These are phyloP conservation scores for Calidris pugnax DNA, from an alignment of 2,113 vertebrate species.

Conservation along the genomic window DNA sequence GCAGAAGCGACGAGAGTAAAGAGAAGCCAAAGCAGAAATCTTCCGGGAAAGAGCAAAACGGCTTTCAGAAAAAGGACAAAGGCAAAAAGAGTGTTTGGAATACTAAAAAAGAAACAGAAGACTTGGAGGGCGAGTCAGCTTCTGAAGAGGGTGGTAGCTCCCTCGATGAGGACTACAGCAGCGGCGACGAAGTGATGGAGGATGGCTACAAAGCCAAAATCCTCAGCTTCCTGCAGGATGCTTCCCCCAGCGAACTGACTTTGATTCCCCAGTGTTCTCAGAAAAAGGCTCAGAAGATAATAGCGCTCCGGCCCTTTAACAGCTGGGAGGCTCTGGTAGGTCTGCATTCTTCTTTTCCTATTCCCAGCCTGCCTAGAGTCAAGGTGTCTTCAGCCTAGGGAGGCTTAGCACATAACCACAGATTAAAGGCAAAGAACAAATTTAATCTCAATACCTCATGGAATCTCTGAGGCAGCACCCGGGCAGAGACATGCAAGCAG, in stretches of 20 bases:
- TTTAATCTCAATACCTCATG: no score
- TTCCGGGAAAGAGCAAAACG: conserved; percentile 68
- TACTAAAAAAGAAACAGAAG: conserved; percentile 64
- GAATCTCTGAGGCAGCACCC: no score
- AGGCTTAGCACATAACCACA: no score
- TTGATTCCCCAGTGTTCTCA: conserved; percentile 90
- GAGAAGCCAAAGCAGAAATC: conserved; percentile 57
- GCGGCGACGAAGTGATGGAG: conserved; percentile 67
- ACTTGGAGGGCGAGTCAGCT: conserved; percentile 74
- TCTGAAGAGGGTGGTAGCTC: conserved; percentile 84
- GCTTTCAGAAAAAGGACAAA: conserved; percentile 73
- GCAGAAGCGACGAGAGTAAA: conserved; percentile 33
- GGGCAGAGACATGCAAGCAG: no score
- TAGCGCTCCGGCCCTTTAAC: conserved; percentile 90
- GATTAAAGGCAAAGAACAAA: no score
- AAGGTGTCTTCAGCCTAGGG: conserved; percentile 76
- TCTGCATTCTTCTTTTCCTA: conserved; percentile 68
- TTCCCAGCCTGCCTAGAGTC: conserved; percentile 69
- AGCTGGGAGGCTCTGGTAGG: conserved; percentile 92
- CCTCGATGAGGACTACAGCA: conserved; percentile 77
- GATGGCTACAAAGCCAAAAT: conserved; percentile 81
- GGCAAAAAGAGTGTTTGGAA: conserved; percentile 70
- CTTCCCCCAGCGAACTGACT: conserved; percentile 85
- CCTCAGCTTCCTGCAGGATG: conserved; percentile 85
- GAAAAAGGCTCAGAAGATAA: conserved; percentile 93